These are phyloP conservation scores for Drymodes brunneopygia DNA, from an alignment of 2,113 vertebrate genomes.

Conservation along the genomic window DNA sequence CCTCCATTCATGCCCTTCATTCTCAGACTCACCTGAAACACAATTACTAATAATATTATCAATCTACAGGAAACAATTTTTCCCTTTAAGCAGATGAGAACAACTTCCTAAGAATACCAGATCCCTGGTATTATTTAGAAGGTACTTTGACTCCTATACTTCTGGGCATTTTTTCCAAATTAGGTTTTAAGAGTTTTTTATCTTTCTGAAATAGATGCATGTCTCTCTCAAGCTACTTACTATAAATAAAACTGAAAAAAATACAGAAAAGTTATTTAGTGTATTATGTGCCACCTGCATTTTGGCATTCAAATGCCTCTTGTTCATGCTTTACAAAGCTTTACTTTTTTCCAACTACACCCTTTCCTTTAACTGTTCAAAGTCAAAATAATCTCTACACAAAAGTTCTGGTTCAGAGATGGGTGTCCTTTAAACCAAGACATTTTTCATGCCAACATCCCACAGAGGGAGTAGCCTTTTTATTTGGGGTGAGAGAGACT, in stretches of 20 bases:
- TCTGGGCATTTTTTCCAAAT: background rate
- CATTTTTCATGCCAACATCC: background rate
- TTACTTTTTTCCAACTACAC: background rate
- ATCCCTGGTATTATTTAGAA: background rate
- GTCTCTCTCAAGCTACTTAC: background rate
- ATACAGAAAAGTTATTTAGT: background rate
- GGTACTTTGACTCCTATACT: background rate
- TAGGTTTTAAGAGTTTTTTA: background rate
- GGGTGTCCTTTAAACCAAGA: background rate
- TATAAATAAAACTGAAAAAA: background rate
- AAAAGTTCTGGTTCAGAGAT: background rate
- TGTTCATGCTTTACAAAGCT: background rate
- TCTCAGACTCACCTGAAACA: background rate
- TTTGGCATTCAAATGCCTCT: background rate
- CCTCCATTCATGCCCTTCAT: background rate
- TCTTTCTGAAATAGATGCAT: background rate
- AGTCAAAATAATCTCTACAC: background rate
- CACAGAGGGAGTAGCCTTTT: background rate
- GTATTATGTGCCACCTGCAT: background rate
- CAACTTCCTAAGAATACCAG: background rate
- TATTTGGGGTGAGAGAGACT: background rate
- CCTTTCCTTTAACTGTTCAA: background rate
- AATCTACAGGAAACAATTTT: background rate
- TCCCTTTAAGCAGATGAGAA: background rate
- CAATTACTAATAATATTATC: background rate